Percentiles rank a stretch among this genome's conserved stretches.
These are phyloP conservation scores for Cisticola juncidis DNA, from an alignment of 2,113 vertebrate species.

Conservation along the genomic window DNA sequence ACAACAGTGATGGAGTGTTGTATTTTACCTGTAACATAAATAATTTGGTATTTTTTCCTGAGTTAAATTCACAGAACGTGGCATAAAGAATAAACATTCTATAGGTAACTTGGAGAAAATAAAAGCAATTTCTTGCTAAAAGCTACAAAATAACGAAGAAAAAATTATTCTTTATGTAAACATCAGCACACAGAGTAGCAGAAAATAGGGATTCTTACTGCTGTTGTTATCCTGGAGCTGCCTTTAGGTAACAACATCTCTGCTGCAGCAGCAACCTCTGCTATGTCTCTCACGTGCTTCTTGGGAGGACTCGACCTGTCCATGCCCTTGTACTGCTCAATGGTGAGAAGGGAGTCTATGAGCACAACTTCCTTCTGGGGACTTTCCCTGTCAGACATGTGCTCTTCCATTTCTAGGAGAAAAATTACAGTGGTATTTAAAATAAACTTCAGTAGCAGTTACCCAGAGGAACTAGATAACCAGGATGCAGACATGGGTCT, in stretches of 20 bases:
- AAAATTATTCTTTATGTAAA: not conserved
- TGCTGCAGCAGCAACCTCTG: constrained; percentile 87
- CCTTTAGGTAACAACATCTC: constrained; percentile 89
- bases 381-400: constrained; percentile 47
- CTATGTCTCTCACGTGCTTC: constrained; percentile 83
- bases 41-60: not conserved
- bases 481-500: not conserved
- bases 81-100: not conserved
- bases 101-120: not conserved
- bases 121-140: not conserved
- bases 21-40: constrained; percentile 71
- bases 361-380: constrained; percentile 81
- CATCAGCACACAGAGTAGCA: not conserved
- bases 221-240: constrained; percentile 81
- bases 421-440: not conserved
- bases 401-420: constrained; percentile 75
- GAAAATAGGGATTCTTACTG: constrained; percentile 69
- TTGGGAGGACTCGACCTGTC: constrained; percentile 76
- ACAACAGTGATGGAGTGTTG: constrained; percentile 80
- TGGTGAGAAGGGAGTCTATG: constrained; percentile 87
- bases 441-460: not conserved
- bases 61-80: not conserved
- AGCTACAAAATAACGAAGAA: not conserved
- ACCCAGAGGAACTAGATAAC: not conserved
- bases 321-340: constrained; percentile 82